Base-by-base conservation (phyloP, 2,888 invertebrate genomes). In the Macrosiphum euphorbiae region DNA sequence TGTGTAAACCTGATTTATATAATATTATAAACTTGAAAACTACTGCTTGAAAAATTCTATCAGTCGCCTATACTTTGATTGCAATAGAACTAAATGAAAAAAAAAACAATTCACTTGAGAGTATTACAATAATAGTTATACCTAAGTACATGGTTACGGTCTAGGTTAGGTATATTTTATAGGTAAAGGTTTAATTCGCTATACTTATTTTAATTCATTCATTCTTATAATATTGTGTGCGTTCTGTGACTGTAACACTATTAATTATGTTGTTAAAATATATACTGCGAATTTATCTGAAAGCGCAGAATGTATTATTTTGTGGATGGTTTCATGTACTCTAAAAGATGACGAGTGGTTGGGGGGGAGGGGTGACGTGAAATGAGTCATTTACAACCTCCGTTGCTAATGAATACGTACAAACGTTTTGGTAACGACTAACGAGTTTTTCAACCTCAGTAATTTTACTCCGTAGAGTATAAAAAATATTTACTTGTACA, bases 1-100 rank as follows among this genome's bases (percentile, higher is more conserved):
- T 20, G 84, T 58, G 78, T 47, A 89, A 93, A 93, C 84, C 84
- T 58, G 89, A 93, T 89, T 58, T 89, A 47, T 84, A 89, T 35
- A 35, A 58, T 58, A 67, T 35, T 58, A 78, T 35, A 78, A 11
- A 89, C 89, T 55, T 47, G 89, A 87, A 92, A 92, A 92, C 47
- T 58, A 55, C 44, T 5, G 61, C 16, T 10, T 35, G 35, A 88
- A 78, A 92, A 78, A 78, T 92, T 13, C 88, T 92, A 92, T 88
- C 52, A 44, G 78, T 92, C 35, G 16, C 55, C 55, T 41, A 20
- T 35, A 20, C 55, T 50, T 35, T 41, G 41, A 84, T 84, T 26
- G 84, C 78, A 26, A 35, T 44, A 91, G 0, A 28, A 44, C n/a
- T 16, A 24, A 86, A n/a, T 26, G 26, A n/a, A 24, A 26, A 88